phyloP scores from a whole-genome alignment of 2,797 vertebrate species.

The Otolemur crassicaudatus region DNA sequence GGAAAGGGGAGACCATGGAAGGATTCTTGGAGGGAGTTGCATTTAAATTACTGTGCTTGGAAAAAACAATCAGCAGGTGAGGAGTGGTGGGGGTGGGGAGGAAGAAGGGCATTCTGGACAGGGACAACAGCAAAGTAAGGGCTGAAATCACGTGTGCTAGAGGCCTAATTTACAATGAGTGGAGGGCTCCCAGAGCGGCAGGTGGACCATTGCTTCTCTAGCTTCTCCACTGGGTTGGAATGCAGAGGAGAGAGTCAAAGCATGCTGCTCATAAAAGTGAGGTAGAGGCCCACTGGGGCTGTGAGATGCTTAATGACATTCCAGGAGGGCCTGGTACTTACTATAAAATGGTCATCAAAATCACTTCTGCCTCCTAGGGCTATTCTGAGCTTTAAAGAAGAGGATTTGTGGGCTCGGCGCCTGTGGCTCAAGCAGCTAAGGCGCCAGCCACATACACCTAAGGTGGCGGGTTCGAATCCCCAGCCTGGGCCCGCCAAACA shows the following conservation, averaged over 20 bases:
- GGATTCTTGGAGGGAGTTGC: not conserved
- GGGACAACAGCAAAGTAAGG: not conserved
- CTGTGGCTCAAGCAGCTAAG: too few relatives aligned
- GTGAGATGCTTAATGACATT: not conserved
- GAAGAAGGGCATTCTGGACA: not conserved
- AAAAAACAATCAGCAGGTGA: not conserved
- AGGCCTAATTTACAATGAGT: not conserved
- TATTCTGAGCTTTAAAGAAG: not conserved
- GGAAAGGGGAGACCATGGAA: not conserved
- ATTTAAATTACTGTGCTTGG: not conserved
- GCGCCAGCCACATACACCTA: too few relatives aligned
- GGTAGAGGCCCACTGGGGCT: not conserved
- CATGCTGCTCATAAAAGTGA: not conserved
- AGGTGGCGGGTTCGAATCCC: too few relatives aligned
- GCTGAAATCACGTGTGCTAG: not conserved
- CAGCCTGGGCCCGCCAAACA: too few relatives aligned
- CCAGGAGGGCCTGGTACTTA: not conserved
- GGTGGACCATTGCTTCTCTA: not conserved
- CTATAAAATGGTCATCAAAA: not conserved
- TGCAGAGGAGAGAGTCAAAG: not conserved
- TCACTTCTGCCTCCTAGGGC: not conserved
- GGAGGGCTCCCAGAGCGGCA: not conserved
- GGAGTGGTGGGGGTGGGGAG: not conserved
- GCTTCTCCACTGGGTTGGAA: not conserved
- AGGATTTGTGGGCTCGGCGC: not conserved